These are phyloP conservation scores for Telenomus remus DNA, from an alignment of 1,140 invertebrate genomes.

Conservation along the genomic window DNA sequence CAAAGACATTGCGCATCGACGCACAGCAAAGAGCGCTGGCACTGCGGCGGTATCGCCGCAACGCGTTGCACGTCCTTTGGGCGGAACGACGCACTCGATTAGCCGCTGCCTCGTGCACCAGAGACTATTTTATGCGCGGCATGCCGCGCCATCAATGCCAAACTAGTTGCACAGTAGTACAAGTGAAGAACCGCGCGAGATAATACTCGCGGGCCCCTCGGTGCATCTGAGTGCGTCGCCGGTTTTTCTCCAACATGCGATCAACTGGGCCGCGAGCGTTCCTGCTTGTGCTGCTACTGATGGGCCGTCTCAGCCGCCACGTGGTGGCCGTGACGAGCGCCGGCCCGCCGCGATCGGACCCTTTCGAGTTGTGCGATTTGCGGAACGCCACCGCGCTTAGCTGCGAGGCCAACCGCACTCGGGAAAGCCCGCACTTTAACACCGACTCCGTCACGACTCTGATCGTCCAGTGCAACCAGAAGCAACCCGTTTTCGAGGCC, in stretches of 20 bases:
- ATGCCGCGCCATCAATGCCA: too few relatives aligned
- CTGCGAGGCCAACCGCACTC: too few relatives aligned
- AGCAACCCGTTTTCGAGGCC: constrained; percentile 81
- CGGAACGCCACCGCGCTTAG: constrained; percentile 83
- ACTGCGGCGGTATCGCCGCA: constrained; percentile 49
- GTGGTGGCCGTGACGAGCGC: constrained; percentile 73
- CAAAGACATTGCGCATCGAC: constrained; percentile 42
- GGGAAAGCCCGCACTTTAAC: constrained; percentile 81
- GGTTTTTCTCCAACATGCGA: constrained; percentile 62
- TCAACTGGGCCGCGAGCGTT: constrained; percentile 50
- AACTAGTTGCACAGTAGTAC: too few relatives aligned
- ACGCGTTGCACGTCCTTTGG: constrained; percentile 44
- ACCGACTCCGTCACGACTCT: constrained; percentile 88
- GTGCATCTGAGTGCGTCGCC: constrained; percentile 33
- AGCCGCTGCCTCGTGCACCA: constrained; percentile 29
- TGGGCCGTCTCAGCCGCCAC: constrained; percentile 59
- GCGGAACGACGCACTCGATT: constrained; percentile 48
- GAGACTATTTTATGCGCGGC: constrained; percentile 5
- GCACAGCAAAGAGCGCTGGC: constrained; percentile 44
- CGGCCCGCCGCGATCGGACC: constrained; percentile 82
- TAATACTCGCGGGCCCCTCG: constrained; percentile 47
- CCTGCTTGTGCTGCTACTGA: constrained; percentile 55
- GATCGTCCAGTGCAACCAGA: constrained; percentile 83
- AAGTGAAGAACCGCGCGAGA: constrained; percentile 25
- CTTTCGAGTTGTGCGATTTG: constrained; percentile 89